Evolutionary conservation across 2,797 vertebrate species (phyloP).

Genomic region (Peromyscus aztecus): DNA sequence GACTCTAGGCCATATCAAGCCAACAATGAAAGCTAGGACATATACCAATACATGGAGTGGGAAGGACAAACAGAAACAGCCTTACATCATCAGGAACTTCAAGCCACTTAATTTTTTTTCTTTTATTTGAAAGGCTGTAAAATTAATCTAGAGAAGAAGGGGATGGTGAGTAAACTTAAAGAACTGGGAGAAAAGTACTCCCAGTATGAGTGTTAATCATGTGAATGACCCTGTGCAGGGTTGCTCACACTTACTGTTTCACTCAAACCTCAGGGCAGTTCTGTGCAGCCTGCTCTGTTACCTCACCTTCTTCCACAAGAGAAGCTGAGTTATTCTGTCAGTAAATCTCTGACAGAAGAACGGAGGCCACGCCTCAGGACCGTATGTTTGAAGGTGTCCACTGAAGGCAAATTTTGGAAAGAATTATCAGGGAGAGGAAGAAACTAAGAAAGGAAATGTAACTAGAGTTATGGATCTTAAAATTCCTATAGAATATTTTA

Average conservation of each 20-base stretch:
- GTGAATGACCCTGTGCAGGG: neutral
- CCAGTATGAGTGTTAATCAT: neutral
- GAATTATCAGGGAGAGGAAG: neutral
- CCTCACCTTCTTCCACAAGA: neutral
- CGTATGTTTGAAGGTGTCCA: neutral
- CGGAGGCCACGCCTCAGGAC: neutral
- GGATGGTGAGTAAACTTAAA: neutral
- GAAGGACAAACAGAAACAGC: neutral
- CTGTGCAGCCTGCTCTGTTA: neutral
- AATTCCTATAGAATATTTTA: neutral
- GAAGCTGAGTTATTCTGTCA: neutral
- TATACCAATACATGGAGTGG: neutral
- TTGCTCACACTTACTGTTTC: neutral
- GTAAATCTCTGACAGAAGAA: neutral
- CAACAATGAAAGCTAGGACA: neutral
- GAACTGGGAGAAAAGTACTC: too few relatives aligned
- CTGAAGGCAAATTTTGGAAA: neutral
- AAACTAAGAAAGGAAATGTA: conserved; percentile 25
- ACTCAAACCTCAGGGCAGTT: neutral
- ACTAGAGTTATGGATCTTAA: neutral
- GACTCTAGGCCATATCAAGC: neutral
- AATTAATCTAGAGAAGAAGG: neutral
- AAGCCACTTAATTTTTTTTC: neutral
- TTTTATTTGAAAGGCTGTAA: neutral
- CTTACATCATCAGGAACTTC: neutral